Evolutionary conservation across 2,113 vertebrate genomes (phyloP).

Genomic region (Brachyhypopomus gauderio): DNA sequence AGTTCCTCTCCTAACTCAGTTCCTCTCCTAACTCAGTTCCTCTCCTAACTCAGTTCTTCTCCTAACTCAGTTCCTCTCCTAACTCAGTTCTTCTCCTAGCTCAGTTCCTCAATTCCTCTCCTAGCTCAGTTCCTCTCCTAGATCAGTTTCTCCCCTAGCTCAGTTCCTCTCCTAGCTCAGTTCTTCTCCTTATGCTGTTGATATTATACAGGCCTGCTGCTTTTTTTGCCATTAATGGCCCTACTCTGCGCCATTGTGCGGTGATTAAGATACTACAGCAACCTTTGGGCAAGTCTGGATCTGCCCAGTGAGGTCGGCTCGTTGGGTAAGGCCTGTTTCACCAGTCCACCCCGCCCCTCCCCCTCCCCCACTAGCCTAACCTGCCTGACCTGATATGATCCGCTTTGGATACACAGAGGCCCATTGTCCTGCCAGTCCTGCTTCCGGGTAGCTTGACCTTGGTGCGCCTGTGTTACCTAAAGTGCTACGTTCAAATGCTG

Average conservation of each 20-base stretch:
- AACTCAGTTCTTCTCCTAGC: too few species aligned
- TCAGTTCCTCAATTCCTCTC: too few species aligned
- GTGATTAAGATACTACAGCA: slow-evolving; percentile 23
- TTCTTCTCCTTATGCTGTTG: too few species aligned
- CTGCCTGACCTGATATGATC: slow-evolving; percentile 60
- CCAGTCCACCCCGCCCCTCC: slow-evolving; percentile 39
- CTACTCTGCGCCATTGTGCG: background rate
- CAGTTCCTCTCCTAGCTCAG: too few species aligned
- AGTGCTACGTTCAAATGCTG: background rate
- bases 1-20: too few species aligned
- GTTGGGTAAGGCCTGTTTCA: slow-evolving; percentile 50
- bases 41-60: too few species aligned
- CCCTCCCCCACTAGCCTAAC: slow-evolving; percentile 50
- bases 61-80: too few species aligned
- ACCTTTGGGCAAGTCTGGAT: slow-evolving; percentile 20
- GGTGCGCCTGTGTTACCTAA: slow-evolving; percentile 22
- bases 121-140: too few species aligned
- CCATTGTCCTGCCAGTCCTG: slow-evolving; percentile 45
- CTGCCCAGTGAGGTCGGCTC: slow-evolving; percentile 21
- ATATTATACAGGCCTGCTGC: background rate
- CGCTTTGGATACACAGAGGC: slow-evolving; percentile 52
- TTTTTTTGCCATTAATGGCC: background rate
- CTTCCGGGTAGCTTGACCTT: slow-evolving; percentile 24
- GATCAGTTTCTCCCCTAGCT: too few species aligned
- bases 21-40: too few species aligned